phyloP scores from a whole-genome alignment of 2,797 vertebrate species.

The Amazona finschi region DNA sequence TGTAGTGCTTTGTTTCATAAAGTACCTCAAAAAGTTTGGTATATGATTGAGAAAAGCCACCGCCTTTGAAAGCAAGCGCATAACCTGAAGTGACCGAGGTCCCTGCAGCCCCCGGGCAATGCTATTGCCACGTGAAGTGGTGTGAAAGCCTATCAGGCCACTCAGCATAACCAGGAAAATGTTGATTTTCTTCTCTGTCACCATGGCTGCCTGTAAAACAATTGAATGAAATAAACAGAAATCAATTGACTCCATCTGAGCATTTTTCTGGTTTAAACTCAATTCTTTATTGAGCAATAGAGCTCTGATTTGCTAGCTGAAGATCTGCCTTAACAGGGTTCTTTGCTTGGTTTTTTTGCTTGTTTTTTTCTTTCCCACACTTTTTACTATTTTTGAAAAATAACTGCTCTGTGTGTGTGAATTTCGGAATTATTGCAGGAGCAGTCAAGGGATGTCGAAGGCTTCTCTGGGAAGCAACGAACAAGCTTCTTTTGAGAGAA shows the following conservation, averaged over 20 bases:
- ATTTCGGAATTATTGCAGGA: not conserved
- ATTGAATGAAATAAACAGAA: not conserved
- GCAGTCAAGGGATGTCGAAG: not conserved
- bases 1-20: not conserved
- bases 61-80: fast-evolving
- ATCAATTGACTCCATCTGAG: not conserved
- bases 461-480: not conserved
- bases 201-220: not conserved
- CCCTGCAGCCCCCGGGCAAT: fast-evolving
- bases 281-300: not conserved
- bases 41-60: not conserved
- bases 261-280: not conserved
- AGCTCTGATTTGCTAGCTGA: not conserved
- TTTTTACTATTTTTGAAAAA: not conserved
- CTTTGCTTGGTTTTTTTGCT: not conserved
- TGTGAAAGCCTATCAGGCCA: not conserved
- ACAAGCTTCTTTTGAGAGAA: not conserved
- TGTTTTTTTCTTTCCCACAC: not conserved
- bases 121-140: not conserved
- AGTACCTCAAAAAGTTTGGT: not conserved
- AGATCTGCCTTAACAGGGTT: not conserved
- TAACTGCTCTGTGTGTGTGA: not conserved
- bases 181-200: not conserved
- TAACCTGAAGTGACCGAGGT: fast-evolving
- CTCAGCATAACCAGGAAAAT: not conserved